Percentiles rank a stretch among this genome's conserved stretches.
Conservation (phyloP, 2,888 invertebrate species). For the Stramonita haemastoma region DNA sequence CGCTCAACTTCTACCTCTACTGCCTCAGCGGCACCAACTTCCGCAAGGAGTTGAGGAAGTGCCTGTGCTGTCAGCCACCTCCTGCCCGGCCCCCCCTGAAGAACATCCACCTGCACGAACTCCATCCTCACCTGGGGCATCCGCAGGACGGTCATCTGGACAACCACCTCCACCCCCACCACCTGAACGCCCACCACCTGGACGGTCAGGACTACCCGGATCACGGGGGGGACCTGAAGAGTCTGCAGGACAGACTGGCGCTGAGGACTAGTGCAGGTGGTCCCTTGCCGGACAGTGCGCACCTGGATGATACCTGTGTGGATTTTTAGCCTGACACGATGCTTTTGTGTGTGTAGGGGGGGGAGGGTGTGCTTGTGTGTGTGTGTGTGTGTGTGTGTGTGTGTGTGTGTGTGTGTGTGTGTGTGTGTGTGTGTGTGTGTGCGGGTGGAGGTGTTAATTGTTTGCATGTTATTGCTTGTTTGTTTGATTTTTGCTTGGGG, state of each 20-base stretch:
- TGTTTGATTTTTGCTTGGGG: too few species aligned
- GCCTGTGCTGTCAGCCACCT: constrained; percentile 34
- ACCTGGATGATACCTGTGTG: too few species aligned
- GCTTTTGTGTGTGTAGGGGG: too few species aligned
- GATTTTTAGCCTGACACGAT: too few species aligned
- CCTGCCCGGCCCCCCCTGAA: background rate
- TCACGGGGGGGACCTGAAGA: too few species aligned
- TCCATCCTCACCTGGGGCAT: background rate
- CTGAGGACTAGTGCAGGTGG: background rate
- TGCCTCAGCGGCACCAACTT: constrained; percentile 48
- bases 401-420: too few species aligned
- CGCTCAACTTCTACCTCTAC: constrained; percentile 51
- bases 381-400: too few species aligned
- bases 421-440: too few species aligned
- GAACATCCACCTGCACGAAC: background rate
- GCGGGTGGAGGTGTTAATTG: too few species aligned
- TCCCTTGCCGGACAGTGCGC: too few species aligned
- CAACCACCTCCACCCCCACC: background rate
- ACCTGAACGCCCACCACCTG: background rate
- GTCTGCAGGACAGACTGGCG: background rate
- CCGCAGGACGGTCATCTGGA: background rate
- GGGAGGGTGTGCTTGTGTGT: too few species aligned
- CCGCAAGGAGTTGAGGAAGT: constrained; percentile 40
- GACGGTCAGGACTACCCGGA: background rate
- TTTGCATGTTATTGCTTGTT: too few species aligned